Base-by-base conservation (phyloP, 2,888 invertebrate genomes). In the Drosophila peninsularis region DNA sequence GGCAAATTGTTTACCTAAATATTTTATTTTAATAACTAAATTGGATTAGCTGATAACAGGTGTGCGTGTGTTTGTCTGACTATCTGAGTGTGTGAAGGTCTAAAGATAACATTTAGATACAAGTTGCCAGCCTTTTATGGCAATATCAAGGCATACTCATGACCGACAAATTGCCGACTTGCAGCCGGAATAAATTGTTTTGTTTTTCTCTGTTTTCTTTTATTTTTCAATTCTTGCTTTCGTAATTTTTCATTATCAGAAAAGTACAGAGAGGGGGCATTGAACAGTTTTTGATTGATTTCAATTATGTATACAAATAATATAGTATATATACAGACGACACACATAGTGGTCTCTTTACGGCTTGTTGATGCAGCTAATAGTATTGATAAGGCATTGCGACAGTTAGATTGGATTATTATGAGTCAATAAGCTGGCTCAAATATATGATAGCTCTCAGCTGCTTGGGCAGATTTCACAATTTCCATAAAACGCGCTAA, bases 21-120 rank as follows among this genome's bases (percentile, higher is more conserved):
- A 41, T 53, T 55, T n/a, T 24, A 27, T 7, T 42, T 42, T 42
- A 47, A 42, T 42, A 56, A 47, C 54, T 24, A 41, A 55, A 56
- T 52, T 63, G 19, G 45, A 75, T 62, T 58, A 55, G 9, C 5
- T 34, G 73, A 73, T 74, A 74, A 52, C 37, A 47, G 24, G 36
- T 10, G 19, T 17, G 17, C n/a, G 11, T 14, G 30, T 41, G 54
- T 27, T 1, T 45, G n/a, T n/a, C n/a, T 44, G 1, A 11, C 3
- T 45, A n/a, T 45, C 27, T 17, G 27, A 10, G 24, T 10, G n/a
- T 13, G 34, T 14, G 42, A 14, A 21, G 21, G 17, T 11, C 30
- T 41, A 6, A 21, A 44, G 73, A 77, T 67, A 75, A 73, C 39
- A 53, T 3, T 30, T 36, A 5, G 44, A 19, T 41, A 32, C 13